phyloP scores from a whole-genome alignment of 2,888 invertebrate species.

The Drosophila crucigera region DNA sequence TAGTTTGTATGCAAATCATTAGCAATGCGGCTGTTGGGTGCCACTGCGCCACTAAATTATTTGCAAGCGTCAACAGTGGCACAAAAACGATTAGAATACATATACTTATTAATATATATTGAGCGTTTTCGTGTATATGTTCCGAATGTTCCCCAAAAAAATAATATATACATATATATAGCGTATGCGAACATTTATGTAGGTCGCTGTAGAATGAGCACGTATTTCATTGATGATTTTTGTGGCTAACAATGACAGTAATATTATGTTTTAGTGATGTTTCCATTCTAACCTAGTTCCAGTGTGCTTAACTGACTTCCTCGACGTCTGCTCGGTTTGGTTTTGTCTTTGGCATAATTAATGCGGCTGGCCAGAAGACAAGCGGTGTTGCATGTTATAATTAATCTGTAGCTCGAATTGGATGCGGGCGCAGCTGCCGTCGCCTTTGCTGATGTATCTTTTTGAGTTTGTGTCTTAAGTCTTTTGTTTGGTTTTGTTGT shows the following conservation, averaged over 20 bases:
- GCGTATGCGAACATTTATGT: not conserved
- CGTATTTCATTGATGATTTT: not conserved
- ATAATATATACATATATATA: not conserved
- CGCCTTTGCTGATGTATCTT: conserved; percentile 24
- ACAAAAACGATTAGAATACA: not conserved
- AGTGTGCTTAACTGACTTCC: conserved; percentile 44
- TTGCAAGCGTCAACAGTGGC: conserved; percentile 29
- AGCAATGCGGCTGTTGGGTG: conserved; percentile 23
- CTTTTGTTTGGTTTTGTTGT: conserved; percentile 52
- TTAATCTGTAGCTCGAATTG: conserved; percentile 54
- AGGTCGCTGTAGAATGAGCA: not conserved
- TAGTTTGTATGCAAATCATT: conserved; percentile 47
- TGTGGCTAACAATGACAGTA: not conserved
- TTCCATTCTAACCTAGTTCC: conserved; percentile 28
- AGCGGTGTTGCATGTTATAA: conserved; percentile 53
- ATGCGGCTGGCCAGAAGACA: conserved; percentile 49
- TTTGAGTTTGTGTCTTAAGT: conserved; percentile 63
- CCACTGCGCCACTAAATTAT: conserved; percentile 24
- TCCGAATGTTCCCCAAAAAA: not conserved
- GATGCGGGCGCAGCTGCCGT: conserved; percentile 48
- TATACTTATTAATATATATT: not conserved
- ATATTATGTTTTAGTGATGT: not conserved
- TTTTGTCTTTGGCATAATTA: conserved; percentile 58
- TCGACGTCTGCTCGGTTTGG: conserved; percentile 19
- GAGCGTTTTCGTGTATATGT: too few relatives aligned